Evolutionary conservation across 2,888 invertebrate genomes (phyloP).

Genomic region (Linnaemya vulpina): DNA sequence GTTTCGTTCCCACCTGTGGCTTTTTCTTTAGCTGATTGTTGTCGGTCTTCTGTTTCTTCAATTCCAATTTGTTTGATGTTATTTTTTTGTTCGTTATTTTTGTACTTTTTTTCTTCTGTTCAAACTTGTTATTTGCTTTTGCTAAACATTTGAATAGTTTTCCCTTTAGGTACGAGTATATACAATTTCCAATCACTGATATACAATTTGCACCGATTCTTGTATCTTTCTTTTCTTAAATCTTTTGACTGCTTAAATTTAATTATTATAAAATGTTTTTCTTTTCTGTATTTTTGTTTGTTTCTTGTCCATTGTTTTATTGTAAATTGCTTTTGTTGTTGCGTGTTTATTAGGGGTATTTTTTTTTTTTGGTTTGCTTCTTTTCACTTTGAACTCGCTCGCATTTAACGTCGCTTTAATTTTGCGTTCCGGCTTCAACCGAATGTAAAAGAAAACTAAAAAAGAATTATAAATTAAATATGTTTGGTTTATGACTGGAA

Average conservation of each 20-base stretch:
- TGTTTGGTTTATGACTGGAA: slow-evolving; percentile 68
- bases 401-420: slow-evolving; percentile 24
- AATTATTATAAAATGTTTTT: slow-evolving; percentile 41
- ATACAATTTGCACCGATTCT: slow-evolving; percentile 72
- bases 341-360: slow-evolving; percentile 16
- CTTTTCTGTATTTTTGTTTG: slow-evolving; percentile 37
- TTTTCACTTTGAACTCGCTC: slow-evolving; percentile 52
- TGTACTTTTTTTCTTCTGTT: slow-evolving; percentile 58
- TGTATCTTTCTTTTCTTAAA: slow-evolving; percentile 39
- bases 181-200: slow-evolving; percentile 16
- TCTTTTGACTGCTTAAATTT: slow-evolving; percentile 59
- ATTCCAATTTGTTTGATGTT: slow-evolving; percentile 29
- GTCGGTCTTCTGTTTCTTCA: slow-evolving; percentile 21
- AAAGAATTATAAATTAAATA: slow-evolving; percentile 42
- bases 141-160: slow-evolving; percentile 10
- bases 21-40: background rate
- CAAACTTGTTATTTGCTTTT: slow-evolving; percentile 64
- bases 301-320: slow-evolving; percentile 32
- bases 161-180: background rate
- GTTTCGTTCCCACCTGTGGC: slow-evolving; percentile 21
- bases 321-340: slow-evolving; percentile 46
- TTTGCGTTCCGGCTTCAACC: slow-evolving; percentile 71
- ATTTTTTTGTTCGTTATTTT: too few species aligned
- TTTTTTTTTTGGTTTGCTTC: slow-evolving; percentile 46
- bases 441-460: slow-evolving; percentile 74